Evolutionary conservation across 1,140 invertebrate species (phyloP), one percentile per base, ranked within the genome.

Genomic region (Liolophura sinensis): DNA sequence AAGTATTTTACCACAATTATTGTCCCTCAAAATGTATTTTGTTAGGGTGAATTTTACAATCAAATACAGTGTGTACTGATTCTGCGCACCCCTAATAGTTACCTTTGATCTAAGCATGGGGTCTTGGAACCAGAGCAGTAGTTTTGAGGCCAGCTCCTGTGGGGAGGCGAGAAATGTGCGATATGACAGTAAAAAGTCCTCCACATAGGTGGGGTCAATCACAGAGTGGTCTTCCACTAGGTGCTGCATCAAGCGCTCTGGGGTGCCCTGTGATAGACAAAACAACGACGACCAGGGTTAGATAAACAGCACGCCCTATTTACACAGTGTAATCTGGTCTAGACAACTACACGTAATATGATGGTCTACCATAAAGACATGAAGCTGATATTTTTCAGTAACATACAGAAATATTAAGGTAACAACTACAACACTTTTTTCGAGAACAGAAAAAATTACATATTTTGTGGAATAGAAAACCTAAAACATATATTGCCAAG

Each of bases 141-240:
- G 86, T 83, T 95, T 93, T 80, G 91, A 89, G 18, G 95, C 92
- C 49, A 98, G 92, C 64, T 90, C 87, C 46, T 93, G 86, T 5
- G 95, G 92, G 84, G 90, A 92, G 46, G 91, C 88, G 65, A 98
- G 93, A 81, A 99, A 99, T 9, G 95, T 97, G 72, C 97, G 88
- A 84, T 98, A 96, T 14, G 97, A 99, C n/a, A 99, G 88, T 25
- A 99, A 88, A 80, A 99, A 99, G 84, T 99, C 97, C 85, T 99
- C 96, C 20, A 99, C 93, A 86, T 98, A 99, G 14, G 94, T 97
- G 9, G 95, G 94, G 86, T 99, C 97, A 22, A 93, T 92, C 71
- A 91, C 88, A 48, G 93, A 93, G 64, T 82, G 78, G 82, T 98
- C 96, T 85, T 97, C 93, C 31, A 99, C 91, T 22, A 99, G 86